Evolutionary conservation across 2,888 invertebrate species (phyloP).

Genomic region (Elmis aenea): DNA sequence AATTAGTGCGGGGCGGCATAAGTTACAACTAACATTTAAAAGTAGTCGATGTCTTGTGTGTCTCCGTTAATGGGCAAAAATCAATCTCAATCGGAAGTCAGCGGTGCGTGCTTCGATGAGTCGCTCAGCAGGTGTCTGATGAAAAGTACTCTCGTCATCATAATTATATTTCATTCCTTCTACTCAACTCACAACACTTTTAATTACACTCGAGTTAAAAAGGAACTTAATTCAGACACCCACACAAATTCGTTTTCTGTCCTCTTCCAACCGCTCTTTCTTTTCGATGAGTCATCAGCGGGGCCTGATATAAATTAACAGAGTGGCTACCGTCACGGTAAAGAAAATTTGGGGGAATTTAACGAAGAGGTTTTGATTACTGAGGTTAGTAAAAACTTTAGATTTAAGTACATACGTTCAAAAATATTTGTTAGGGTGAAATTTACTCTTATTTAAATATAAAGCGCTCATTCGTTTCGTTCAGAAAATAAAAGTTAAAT

Average conservation of each 20-base stretch:
- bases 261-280: constrained; percentile 10
- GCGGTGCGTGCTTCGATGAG: constrained; percentile 21
- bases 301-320: constrained; percentile 14
- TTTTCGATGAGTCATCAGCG: constrained; percentile 15
- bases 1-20: too few species aligned
- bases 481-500: too few species aligned
- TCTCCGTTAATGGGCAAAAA: too few species aligned
- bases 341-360: constrained; percentile 16
- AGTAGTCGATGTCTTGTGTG: too few species aligned
- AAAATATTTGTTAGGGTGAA: too few species aligned
- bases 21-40: too few species aligned
- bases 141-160: constrained; percentile 39
- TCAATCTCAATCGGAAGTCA: constrained; percentile 24
- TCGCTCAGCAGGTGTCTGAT: constrained; percentile 40
- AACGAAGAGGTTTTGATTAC: constrained; percentile 16
- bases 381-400: constrained; percentile 12
- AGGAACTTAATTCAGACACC: constrained; percentile 31
- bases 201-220: constrained; percentile 39
- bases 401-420: too few species aligned
- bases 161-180: constrained; percentile 41
- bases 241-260: constrained; percentile 15
- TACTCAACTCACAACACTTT: constrained; percentile 37
- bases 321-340: constrained; percentile 13
- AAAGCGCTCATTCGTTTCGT: too few species aligned
- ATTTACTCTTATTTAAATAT: too few species aligned